Percentiles rank a stretch among this genome's conserved stretches.
These are phyloP conservation scores for Himalopsyche phryganea DNA, from an alignment of 1,140 invertebrate species.

Conservation along the genomic window DNA sequence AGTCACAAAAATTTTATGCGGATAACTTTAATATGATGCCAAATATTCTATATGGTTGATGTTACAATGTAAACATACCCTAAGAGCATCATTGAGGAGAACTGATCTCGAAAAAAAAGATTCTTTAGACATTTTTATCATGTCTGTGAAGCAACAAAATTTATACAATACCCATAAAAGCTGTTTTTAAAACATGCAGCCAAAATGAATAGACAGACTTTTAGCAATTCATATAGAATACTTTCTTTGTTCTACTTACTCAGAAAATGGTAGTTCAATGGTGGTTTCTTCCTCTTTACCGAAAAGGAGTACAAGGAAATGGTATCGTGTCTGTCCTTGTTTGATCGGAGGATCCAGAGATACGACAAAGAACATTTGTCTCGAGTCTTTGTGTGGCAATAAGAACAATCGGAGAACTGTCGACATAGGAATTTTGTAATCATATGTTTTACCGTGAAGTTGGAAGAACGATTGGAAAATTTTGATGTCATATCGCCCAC, in stretches of 20 bases:
- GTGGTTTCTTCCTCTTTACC: slow-evolving; percentile 91
- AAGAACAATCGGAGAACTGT: slow-evolving; percentile 93
- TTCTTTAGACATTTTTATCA: too few relatives aligned
- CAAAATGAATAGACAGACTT: too few relatives aligned
- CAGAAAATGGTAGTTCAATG: slow-evolving; percentile 87
- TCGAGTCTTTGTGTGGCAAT: slow-evolving; percentile 94
- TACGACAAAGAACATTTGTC: slow-evolving; percentile 99
- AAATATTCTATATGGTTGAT: too few relatives aligned
- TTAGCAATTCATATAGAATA: too few relatives aligned
- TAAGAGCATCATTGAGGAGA: too few relatives aligned
- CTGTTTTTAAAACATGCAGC: too few relatives aligned
- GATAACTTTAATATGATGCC: too few relatives aligned
- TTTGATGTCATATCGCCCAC: slow-evolving; percentile 99
- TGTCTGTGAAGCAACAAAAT: too few relatives aligned
- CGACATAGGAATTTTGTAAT: slow-evolving; percentile 98
- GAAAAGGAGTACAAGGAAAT: slow-evolving; percentile 93
- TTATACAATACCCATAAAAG: too few relatives aligned
- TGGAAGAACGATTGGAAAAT: slow-evolving; percentile 97
- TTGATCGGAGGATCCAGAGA: slow-evolving; percentile 99
- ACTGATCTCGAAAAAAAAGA: too few relatives aligned
- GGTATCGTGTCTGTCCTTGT: slow-evolving; percentile 96
- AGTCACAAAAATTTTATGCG: too few relatives aligned
- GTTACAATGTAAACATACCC: too few relatives aligned
- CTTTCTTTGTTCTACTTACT: slow-evolving; percentile 72
- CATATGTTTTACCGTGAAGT: slow-evolving; percentile 99